Evolutionary conservation across 2,797 vertebrate genomes (phyloP).

Genomic region (Aplochiton taeniatus): DNA sequence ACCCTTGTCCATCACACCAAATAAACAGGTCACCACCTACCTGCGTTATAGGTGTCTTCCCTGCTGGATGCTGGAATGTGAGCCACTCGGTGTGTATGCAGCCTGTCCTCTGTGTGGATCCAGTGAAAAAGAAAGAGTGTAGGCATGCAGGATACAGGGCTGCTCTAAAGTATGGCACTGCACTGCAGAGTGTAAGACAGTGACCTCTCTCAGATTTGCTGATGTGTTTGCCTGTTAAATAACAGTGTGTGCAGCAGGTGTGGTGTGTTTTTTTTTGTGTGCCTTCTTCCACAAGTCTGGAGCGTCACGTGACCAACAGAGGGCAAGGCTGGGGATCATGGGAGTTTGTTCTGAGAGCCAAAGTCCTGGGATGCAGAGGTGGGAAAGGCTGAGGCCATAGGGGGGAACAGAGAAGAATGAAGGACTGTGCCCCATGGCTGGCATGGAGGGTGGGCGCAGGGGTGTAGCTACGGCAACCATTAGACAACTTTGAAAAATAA

Average conservation of each 20-base stretch:
- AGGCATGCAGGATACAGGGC: too few species aligned
- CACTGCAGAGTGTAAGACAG: background rate
- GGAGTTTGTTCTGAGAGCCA: slow-evolving; percentile 42
- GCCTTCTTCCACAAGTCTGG: slow-evolving; percentile 33
- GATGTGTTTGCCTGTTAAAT: slow-evolving; percentile 24
- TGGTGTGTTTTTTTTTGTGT: slow-evolving; percentile 16
- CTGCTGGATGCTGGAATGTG: slow-evolving; percentile 9
- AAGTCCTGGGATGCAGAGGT: slow-evolving; percentile 17
- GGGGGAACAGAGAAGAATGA: slow-evolving; percentile 21
- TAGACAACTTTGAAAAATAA: slow-evolving; percentile 47
- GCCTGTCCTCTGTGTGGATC: background rate
- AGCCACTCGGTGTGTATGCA: background rate
- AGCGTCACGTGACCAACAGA: slow-evolving; percentile 61
- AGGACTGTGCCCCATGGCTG: slow-evolving; percentile 3
- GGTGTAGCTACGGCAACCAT: slow-evolving; percentile 38
- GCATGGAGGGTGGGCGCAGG: slow-evolving; percentile 10
- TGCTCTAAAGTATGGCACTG: background rate
- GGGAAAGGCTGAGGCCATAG: background rate
- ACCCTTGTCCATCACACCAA: background rate
- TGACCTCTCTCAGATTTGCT: slow-evolving; percentile 28
- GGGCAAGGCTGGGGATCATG: slow-evolving; percentile 43
- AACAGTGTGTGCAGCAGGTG: slow-evolving; percentile 11
- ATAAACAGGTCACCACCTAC: slow-evolving; percentile 45
- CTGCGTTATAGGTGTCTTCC: slow-evolving; percentile 31
- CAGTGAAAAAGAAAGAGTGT: too few species aligned